These are phyloP conservation scores for Hydropsyche tenuis DNA, from an alignment of 1,140 invertebrate genomes.

Conservation along the genomic window DNA sequence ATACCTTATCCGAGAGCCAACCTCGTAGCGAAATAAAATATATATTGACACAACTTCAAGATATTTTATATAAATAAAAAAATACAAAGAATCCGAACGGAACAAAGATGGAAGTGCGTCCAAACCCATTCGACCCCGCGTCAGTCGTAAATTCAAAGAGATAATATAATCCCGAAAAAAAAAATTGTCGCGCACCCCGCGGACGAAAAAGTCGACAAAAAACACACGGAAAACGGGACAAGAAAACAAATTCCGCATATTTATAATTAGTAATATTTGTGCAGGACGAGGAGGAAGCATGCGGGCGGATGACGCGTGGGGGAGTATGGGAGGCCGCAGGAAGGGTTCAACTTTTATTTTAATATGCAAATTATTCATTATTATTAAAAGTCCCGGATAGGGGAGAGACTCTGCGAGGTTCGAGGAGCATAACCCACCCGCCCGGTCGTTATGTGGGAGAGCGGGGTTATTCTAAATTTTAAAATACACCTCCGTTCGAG, in stretches of 20 bases:
- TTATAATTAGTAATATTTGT: slow-evolving; percentile 49
- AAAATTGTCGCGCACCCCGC: slow-evolving; percentile 14
- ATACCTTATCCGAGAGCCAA: too few relatives aligned
- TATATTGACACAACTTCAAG: too few relatives aligned
- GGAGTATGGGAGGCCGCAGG: slow-evolving; percentile 6
- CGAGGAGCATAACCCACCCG: not conserved
- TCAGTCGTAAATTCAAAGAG: slow-evolving; percentile 37
- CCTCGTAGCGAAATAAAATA: too few relatives aligned
- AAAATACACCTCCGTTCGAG: slow-evolving; percentile 47
- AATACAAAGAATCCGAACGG: not conserved
- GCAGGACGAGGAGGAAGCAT: not conserved
- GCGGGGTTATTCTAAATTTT: slow-evolving; percentile 50
- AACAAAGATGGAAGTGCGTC: slow-evolving; percentile 20
- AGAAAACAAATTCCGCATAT: slow-evolving; percentile 49
- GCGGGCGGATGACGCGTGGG: not conserved
- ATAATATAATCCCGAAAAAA: slow-evolving; percentile 40
- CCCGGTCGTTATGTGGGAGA: not conserved
- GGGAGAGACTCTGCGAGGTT: slow-evolving; percentile 29
- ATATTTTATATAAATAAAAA: too few relatives aligned
- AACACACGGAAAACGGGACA: slow-evolving; percentile 15
- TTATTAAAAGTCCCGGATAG: slow-evolving; percentile 51
- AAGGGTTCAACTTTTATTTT: slow-evolving; percentile 50
- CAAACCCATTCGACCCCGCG: slow-evolving; percentile 15
- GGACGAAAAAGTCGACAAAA: slow-evolving; percentile 14
- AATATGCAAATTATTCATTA: slow-evolving; percentile 52